Base-by-base conservation (phyloP, 2,888 invertebrate genomes). In the Dexiosoma caninum region DNA sequence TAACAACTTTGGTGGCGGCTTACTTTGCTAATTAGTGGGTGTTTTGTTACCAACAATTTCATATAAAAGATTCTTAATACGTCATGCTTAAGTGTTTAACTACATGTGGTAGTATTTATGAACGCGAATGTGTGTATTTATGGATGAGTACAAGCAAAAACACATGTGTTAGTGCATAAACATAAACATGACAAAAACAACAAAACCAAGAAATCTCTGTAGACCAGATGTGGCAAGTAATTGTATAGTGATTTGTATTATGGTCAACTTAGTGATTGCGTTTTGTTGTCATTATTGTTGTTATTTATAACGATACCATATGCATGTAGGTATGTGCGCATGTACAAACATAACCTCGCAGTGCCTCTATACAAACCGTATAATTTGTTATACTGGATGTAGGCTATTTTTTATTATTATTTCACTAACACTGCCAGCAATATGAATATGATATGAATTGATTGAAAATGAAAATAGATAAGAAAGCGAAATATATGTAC, bases 21-120 rank as follows among this genome's bases (percentile, higher is more conserved):
- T 75, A 55, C 77, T 72, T 69, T 69, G 53, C 82, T 83, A 83
- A 83, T 83, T 82, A 82, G 81, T 83, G 83, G 83, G 82, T 83
- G 83, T 83, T 79, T 75, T 75, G 75, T 83, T 83, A 83, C 82
- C 64, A 70, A 75, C 76, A 62, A 69, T 67, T 76, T 72, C 57
- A 69, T 64, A 76, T 72, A 60, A 42, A 81, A 81, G 76, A 81
- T 81, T 72, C 77, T 77, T 72, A 40, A 55, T 71, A 67, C 27
- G 66, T 67, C 72, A 55, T 46, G 53, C 60, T 35, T 53, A 44
- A 40, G 32, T 60, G 40, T 67, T 3, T 19, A 51, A 42, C 27
- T 51, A 42, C 51, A 37, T 42, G 35, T 12, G n/a, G 6, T 49
- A 53, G 9, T 16, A 10, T 30, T 9, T 57, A 30, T 44, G n/a